A percentile compares a stretch with the other conserved stretches of the same genome.
Evolutionary conservation across 2,888 invertebrate species (phyloP).

Genomic region (Agrilus mali): DNA sequence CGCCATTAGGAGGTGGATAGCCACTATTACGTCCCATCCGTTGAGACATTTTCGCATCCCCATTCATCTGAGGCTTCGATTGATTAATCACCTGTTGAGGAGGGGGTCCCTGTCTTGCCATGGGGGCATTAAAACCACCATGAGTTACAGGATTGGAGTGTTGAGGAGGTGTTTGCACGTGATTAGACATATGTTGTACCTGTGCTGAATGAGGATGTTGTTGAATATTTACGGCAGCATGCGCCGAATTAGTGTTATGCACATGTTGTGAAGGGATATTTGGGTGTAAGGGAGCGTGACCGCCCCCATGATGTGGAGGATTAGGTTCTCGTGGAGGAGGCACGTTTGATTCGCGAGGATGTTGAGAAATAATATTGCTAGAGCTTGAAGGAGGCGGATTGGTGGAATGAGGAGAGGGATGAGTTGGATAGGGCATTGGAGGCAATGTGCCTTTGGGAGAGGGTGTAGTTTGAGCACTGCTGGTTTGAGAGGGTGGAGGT

Average conservation of each 20-base stretch:
- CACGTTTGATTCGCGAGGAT: background rate
- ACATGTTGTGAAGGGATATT: no score
- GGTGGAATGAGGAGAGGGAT: slow-evolving; percentile 13
- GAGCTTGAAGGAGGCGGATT: slow-evolving; percentile 18
- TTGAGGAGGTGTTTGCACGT: slow-evolving; percentile 4
- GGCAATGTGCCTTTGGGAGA: slow-evolving; percentile 22
- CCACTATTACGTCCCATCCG: slow-evolving; percentile 14
- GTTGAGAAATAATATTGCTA: no score
- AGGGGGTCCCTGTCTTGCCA: slow-evolving; percentile 11
- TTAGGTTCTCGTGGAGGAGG: background rate
- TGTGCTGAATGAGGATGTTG: slow-evolving; percentile 1
- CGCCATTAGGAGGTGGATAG: slow-evolving; percentile 13
- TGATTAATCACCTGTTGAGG: slow-evolving; percentile 17
- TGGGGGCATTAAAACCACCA: slow-evolving; percentile 5
- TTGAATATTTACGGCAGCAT: no score
- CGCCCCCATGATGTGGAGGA: background rate
- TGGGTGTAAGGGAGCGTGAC: no score
- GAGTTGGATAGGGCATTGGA: slow-evolving; percentile 18
- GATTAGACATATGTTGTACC: slow-evolving; percentile 8
- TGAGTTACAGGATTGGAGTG: background rate
- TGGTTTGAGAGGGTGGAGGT: slow-evolving; percentile 31
- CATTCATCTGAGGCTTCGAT: slow-evolving; percentile 14
- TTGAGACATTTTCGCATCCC: slow-evolving; percentile 12
- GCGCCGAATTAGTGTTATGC: no score
- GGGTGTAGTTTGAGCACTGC: slow-evolving; percentile 29